Evolutionary conservation across 2,797 vertebrate genomes (phyloP).

Genomic region (Peromyscus nudipes): DNA sequence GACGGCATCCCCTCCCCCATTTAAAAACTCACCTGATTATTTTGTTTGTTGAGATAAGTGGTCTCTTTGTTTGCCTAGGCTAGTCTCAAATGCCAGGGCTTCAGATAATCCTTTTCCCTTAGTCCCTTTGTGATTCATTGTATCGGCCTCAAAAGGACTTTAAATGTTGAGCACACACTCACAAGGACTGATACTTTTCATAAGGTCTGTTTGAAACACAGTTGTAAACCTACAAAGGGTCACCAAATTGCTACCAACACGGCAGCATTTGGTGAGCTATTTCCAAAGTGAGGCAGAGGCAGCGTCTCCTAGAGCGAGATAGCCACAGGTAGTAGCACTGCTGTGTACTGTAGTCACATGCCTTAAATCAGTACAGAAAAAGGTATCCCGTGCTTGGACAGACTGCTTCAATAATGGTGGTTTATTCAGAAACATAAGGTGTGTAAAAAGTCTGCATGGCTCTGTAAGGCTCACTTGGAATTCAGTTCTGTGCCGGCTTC

Average conservation of each 20-base stretch:
- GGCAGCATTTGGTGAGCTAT: neutral
- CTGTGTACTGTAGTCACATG: rapidly evolving
- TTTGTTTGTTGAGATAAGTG: neutral
- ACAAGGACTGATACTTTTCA: neutral
- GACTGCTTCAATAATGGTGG: too few species aligned
- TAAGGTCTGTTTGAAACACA: neutral
- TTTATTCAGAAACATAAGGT: neutral
- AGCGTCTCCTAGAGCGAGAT: neutral
- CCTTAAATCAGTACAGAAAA: neutral
- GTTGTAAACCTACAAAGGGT: neutral
- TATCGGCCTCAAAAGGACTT: neutral
- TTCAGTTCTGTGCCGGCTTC: too few species aligned
- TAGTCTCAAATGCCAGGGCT: neutral
- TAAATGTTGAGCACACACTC: neutral
- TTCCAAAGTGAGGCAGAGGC: neutral
- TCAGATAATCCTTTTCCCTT: neutral
- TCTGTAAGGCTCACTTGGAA: neutral
- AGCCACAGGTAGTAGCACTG: neutral
- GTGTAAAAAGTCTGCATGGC: rapidly evolving
- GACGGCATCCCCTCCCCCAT: neutral
- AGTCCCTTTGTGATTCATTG: neutral
- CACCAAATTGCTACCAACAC: neutral
- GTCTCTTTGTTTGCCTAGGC: neutral
- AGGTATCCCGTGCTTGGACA: neutral
- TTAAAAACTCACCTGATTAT: neutral